Evolutionary conservation across 1,140 invertebrate genomes (phyloP).

Genomic region (Geopemphigus sp.): DNA sequence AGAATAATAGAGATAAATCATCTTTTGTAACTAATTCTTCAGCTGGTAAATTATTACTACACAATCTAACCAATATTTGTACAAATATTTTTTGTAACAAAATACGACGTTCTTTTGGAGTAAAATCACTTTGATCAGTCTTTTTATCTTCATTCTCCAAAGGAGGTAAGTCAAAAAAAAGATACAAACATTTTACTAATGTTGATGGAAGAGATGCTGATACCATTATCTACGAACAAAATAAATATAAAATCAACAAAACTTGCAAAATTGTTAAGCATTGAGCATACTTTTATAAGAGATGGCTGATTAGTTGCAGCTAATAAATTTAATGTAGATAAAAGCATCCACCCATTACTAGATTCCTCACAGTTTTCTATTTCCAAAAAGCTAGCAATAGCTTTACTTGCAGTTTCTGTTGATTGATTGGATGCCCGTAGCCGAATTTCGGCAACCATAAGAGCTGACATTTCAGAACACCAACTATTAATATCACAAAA

Average conservation of each 20-base stretch:
- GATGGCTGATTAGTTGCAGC: conserved; percentile 75
- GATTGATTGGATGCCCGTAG: conserved; percentile 91
- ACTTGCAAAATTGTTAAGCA: neutral
- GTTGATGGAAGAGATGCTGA: conserved; percentile 93
- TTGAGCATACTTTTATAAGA: conserved; percentile 63
- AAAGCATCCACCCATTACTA: conserved; percentile 94
- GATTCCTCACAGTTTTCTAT: conserved; percentile 88
- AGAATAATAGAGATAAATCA: conserved; percentile 92
- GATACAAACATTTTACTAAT: conserved; percentile 95
- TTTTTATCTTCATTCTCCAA: conserved; percentile 74
- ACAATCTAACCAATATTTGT: conserved; percentile 88
- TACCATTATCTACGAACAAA: conserved; percentile 79
- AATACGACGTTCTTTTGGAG: conserved; percentile 83
- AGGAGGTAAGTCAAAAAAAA: conserved; percentile 96
- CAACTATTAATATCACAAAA: conserved; percentile 91
- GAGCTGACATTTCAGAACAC: conserved; percentile 87
- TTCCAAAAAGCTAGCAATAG: conserved; percentile 93
- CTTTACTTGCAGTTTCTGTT: conserved; percentile 90
- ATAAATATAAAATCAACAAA: neutral
- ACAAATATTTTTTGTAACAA: conserved; percentile 95
- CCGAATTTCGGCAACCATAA: conserved; percentile 94
- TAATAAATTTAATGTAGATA: conserved; percentile 86
- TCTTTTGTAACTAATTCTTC: conserved; percentile 96
- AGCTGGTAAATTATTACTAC: conserved; percentile 85
- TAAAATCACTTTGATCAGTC: conserved; percentile 74